Conservation (phyloP, 2,113 vertebrate species). For the Monarcha castaneiventris region DNA sequence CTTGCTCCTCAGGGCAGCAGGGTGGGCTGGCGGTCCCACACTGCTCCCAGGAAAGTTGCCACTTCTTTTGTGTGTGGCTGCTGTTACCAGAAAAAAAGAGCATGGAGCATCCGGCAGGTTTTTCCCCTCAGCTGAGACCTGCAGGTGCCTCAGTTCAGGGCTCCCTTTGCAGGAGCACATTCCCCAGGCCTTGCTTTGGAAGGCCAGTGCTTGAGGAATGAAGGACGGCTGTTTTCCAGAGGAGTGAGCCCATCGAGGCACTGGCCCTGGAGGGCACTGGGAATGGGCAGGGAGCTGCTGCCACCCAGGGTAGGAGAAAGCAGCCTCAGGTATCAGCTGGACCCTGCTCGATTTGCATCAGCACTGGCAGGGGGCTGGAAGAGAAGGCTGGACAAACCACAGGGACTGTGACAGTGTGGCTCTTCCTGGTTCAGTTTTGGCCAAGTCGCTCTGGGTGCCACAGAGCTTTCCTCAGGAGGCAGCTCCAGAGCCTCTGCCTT, state of each 20-base stretch:
- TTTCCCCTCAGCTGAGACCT: neutral
- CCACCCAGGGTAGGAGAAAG: rapidly evolving
- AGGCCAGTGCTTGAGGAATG: neutral
- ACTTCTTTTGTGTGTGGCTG: neutral
- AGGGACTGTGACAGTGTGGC: neutral
- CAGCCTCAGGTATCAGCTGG: neutral
- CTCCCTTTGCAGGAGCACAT: neutral
- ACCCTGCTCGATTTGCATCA: neutral
- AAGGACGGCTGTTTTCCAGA: neutral
- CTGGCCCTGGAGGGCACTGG: neutral
- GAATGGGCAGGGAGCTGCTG: neutral
- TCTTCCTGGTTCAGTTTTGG: neutral
- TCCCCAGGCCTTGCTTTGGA: neutral
- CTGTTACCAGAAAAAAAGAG: neutral
- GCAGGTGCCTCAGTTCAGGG: neutral
- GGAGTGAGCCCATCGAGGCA: neutral
- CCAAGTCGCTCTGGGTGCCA: neutral
- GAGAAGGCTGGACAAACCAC: neutral
- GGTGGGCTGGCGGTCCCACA: neutral
- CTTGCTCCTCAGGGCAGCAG: neutral
- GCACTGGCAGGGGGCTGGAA: neutral
- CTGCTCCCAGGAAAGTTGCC: neutral
- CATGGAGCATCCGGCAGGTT: neutral
- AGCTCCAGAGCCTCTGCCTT: neutral
- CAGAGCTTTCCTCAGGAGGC: neutral